Conservation (phyloP, 1,140 invertebrate genomes). For the Oryzaephilus surinamensis region DNA sequence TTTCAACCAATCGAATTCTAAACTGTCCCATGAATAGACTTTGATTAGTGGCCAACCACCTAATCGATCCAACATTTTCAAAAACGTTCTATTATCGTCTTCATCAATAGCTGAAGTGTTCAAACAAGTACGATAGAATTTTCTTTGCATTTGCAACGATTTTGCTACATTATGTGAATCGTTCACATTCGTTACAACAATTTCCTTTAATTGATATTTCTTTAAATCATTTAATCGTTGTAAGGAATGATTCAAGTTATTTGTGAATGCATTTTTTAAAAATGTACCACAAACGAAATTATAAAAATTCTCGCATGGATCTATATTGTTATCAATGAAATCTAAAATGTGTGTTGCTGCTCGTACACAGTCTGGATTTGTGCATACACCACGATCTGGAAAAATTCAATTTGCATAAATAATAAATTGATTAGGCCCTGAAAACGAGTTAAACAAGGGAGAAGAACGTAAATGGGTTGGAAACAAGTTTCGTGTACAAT, state of each 20-base stretch:
- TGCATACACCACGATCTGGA: conserved; percentile 37
- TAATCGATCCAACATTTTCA: not conserved
- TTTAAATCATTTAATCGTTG: too few species aligned
- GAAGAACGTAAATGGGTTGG: too few species aligned
- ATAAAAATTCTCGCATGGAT: conserved; percentile 85
- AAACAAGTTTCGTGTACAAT: too few species aligned
- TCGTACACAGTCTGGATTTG: conserved; percentile 44
- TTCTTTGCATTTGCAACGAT: not conserved
- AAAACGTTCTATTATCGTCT: not conserved
- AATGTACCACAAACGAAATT: conserved; percentile 64
- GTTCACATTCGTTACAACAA: too few species aligned
- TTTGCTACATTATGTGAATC: too few species aligned
- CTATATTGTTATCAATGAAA: conserved; percentile 56
- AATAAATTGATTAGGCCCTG: too few species aligned
- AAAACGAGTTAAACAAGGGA: too few species aligned
- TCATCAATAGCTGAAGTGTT: not conserved
- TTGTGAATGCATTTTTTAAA: too few species aligned
- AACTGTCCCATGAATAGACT: conserved; percentile 57
- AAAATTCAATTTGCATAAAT: too few species aligned
- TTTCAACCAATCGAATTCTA: conserved; percentile 54
- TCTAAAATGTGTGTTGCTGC: conserved; percentile 49
- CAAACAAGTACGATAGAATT: not conserved
- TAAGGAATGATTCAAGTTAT: too few species aligned
- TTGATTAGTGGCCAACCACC: conserved; percentile 81
- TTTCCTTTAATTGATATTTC: too few species aligned